Evolutionary conservation across 2,888 invertebrate species (phyloP).

Genomic region (Nephrotoma flavescens): DNA sequence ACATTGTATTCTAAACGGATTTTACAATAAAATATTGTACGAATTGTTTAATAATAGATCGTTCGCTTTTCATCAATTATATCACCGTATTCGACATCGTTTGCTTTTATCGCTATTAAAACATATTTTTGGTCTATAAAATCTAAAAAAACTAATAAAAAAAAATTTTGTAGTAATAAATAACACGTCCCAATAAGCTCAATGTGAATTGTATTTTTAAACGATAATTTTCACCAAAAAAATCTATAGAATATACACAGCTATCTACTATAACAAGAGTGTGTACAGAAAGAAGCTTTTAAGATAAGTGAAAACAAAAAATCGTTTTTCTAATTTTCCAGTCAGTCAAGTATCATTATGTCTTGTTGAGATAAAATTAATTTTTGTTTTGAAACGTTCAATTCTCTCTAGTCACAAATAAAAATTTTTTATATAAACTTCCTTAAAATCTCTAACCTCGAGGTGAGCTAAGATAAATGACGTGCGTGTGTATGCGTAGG

Average conservation of each 20-base stretch:
- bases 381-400: neutral
- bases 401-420: neutral
- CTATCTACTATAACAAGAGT: neutral
- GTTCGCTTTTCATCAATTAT: neutral
- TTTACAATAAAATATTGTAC: neutral
- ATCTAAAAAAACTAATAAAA: neutral
- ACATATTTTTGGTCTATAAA: neutral
- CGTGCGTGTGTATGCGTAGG: too few relatives aligned
- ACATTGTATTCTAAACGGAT: neutral
- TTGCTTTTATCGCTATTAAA: neutral
- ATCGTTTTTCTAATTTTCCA: neutral
- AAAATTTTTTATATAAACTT: neutral
- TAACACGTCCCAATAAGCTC: neutral
- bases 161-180: neutral
- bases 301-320: neutral
- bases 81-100: neutral
- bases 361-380: neutral
- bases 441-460: neutral
- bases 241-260: neutral
- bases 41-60: neutral
- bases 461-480: neutral
- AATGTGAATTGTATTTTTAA: neutral
- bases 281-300: neutral
- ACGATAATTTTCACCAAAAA: neutral
- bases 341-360: neutral